Evolutionary conservation across 2,888 invertebrate species (phyloP).

Genomic region (Eugnorisma glareosa): DNA sequence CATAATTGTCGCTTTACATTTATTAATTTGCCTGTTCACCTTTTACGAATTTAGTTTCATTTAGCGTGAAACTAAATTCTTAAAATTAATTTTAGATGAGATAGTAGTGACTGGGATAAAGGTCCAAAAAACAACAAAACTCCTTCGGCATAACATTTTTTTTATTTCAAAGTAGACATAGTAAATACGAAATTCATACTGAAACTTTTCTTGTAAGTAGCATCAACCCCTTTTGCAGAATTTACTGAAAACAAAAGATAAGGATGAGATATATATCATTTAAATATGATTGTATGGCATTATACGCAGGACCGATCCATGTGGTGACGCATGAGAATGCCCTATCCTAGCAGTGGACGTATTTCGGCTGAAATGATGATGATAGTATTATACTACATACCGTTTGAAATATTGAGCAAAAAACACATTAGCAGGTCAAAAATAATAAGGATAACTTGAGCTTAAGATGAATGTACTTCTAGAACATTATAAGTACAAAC

Average conservation of each 20-base stretch:
- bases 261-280: background rate
- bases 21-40: background rate
- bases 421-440: background rate
- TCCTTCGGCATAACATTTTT: background rate
- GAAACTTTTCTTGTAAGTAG: background rate
- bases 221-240: background rate
- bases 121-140: background rate
- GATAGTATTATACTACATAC: background rate
- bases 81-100: too few species aligned
- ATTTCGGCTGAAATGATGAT: background rate
- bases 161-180: slow-evolving; percentile 30
- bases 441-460: background rate
- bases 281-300: background rate
- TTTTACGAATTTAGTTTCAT: background rate
- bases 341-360: background rate
- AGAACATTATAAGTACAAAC: background rate
- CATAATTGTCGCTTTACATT: too few species aligned
- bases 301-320: background rate
- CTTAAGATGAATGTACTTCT: background rate
- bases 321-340: background rate
- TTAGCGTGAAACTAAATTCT: too few species aligned
- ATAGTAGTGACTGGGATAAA: background rate
- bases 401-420: background rate
- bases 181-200: background rate
- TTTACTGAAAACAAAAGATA: slow-evolving; percentile 41